Evolutionary conservation across 2,888 invertebrate species (phyloP), one percentile per base, ranked within the genome.

Genomic region (Hoplodrina ambigua): DNA sequence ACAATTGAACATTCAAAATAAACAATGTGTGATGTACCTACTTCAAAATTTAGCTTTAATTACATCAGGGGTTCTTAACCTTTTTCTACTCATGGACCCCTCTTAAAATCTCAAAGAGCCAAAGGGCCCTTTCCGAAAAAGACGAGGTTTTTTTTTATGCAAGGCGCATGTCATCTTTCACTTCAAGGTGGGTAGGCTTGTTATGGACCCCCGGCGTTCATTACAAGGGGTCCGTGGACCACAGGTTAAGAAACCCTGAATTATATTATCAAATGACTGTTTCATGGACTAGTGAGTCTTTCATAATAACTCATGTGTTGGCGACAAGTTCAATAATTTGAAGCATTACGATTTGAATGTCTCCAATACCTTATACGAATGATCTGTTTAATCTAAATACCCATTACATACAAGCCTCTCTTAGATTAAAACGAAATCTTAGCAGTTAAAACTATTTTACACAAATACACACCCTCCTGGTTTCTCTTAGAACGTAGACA

Each of bases 401-500:
- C 84, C 77, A 81, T 82, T 63, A 82, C 72, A 70, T 63, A 76
- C 56, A 83, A 80, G 78, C 81, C 73, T 67, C 74, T 65, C 50
- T 71, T 68, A 74, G 63, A 55, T 64, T 64, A 62, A 49, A 81
- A 75, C 59, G 57, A 65, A 72, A 61, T 70, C 66, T 62, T 74
- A 69, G 49, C 65, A 53, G 13, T 72, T 80, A 74, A 71, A 58
- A 78, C 69, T 83, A 82, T 68, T 68, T 68, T 60, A 70, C 60
- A 46, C 46, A 46, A 46, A 17, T 46, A 17, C 46, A 80, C 41
- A 57, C 49, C 61, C 50, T 69, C 63, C 52, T 72, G 75, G 69
- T 66, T 81, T 78, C 74, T 81, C 75, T 83, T 82, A 80, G 56
- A 74, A 82, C 75, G 75, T 74, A 82, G 75, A 72, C 80, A 64